These are phyloP conservation scores for Xestoiulus laeticollis DNA, from an alignment of 2,888 invertebrate genomes.

Conservation along the genomic window DNA sequence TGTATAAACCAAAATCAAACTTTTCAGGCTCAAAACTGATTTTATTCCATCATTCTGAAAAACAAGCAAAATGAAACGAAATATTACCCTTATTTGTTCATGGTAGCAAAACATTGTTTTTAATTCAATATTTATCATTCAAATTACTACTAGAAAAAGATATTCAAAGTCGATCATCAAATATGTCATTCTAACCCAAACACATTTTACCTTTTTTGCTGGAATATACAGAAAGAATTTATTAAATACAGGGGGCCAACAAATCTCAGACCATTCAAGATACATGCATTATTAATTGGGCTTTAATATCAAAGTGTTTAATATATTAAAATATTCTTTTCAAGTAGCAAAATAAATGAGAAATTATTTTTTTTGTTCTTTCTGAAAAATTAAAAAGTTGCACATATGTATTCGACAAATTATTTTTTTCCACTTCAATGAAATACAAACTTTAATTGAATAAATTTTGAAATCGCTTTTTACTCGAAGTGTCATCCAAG, in stretches of 20 bases:
- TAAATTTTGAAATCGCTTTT: neutral
- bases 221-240: neutral
- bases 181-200: neutral
- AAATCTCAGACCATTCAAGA: neutral
- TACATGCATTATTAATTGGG: neutral
- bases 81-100: neutral
- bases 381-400: neutral
- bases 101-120: neutral
- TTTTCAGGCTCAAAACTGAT: neutral
- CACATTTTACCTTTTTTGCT: neutral
- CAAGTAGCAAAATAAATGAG: constrained; percentile 9
- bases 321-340: neutral
- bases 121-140: constrained; percentile 2
- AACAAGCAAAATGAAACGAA: neutral
- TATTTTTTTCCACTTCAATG: neutral
- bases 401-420: neutral
- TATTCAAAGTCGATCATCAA: neutral
- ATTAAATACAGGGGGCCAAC: neutral
- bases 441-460: constrained; percentile 32
- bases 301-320: neutral
- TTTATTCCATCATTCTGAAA: constrained; percentile 26
- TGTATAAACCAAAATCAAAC: neutral
- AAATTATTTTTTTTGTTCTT: neutral
- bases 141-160: neutral
- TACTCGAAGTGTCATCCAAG: constrained; percentile 43